Conservation (phyloP, 2,888 invertebrate genomes). For the Pristionchus arcanus region DNA sequence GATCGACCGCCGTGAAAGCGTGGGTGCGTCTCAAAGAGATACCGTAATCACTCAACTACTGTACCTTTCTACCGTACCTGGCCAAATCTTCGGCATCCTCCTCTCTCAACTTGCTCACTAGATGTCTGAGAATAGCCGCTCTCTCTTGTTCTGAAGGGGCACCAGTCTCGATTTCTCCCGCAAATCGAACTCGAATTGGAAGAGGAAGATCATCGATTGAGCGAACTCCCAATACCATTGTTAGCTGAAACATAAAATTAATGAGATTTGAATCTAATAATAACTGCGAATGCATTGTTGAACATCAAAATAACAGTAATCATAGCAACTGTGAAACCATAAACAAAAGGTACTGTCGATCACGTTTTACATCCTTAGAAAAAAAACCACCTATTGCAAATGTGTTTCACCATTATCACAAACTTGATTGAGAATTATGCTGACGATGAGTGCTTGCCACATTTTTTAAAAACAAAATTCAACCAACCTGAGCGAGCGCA, state of each 20-base stretch:
- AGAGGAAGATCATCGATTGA: conserved; percentile 67
- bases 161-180: conserved; percentile 67
- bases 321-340: too few relatives aligned
- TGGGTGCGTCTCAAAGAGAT: conserved; percentile 66
- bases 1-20: conserved; percentile 75
- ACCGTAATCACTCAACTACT: background rate
- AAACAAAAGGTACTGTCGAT: background rate
- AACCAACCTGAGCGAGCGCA: too few relatives aligned
- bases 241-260: conserved; percentile 25
- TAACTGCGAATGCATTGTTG: background rate
- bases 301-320: too few relatives aligned
- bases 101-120: background rate
- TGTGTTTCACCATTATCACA: background rate
- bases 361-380: background rate
- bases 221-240: conserved; percentile 65
- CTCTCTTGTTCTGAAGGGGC: conserved; percentile 58
- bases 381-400: background rate
- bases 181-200: conserved; percentile 70
- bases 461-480: too few relatives aligned
- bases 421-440: background rate
- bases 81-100: conserved; percentile 29
- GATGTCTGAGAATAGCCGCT: conserved; percentile 37
- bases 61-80: conserved; percentile 1
- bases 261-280: too few relatives aligned
- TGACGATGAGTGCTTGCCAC: too few relatives aligned